phyloP scores from a whole-genome alignment of 2,797 vertebrate species.

The Nyctibius grandis region DNA sequence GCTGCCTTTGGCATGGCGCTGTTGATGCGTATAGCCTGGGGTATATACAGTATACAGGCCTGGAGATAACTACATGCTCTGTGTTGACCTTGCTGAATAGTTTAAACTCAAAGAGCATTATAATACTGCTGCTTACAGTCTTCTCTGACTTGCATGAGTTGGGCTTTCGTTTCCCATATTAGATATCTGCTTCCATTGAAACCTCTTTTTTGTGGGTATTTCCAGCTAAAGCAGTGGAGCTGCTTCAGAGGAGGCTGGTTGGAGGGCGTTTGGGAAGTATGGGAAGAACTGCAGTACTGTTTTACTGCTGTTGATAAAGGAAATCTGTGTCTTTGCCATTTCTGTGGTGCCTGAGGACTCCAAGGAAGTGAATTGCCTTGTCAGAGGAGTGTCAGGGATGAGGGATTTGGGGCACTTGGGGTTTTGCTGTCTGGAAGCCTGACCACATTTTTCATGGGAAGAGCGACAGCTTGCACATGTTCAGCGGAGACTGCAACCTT shows the following conservation, averaged over 20 bases:
- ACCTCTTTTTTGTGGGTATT: not conserved
- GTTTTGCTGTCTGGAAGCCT: not conserved
- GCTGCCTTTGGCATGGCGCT: not conserved
- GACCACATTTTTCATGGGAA: not conserved
- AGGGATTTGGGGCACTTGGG: not conserved
- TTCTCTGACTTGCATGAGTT: not conserved
- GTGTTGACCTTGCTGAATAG: not conserved
- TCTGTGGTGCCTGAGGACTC: not conserved
- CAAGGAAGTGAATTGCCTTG: not conserved
- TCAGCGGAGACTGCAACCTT: not conserved
- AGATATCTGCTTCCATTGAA: not conserved
- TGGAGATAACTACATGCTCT: not conserved
- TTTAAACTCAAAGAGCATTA: not conserved
- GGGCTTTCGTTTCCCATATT: not conserved
- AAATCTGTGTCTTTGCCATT: not conserved
- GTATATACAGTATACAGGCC: not conserved
- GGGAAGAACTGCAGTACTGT: not conserved
- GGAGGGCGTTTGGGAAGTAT: not conserved
- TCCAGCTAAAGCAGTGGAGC: not conserved
- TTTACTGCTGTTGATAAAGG: not conserved
- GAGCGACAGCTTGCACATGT: accelerated
- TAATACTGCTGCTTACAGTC: not conserved
- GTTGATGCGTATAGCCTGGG: accelerated
- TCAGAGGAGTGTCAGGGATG: not conserved
- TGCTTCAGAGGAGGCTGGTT: not conserved